phyloP scores from a whole-genome alignment of 30 jellyfish, hydroid and myxozoan species.

The Mastigias papua region DNA sequence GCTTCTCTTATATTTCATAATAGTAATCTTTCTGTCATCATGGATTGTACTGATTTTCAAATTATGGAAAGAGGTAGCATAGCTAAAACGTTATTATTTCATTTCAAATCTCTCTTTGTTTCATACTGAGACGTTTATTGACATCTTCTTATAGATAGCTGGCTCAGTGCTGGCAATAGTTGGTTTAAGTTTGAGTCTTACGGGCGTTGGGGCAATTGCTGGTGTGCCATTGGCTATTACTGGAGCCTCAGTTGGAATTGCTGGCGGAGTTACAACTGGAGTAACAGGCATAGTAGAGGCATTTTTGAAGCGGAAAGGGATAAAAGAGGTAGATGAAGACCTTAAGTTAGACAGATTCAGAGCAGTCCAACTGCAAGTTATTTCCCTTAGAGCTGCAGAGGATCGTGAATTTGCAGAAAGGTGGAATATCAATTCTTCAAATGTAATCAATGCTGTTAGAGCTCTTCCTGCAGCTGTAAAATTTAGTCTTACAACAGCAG shows the following conservation, averaged over 20 bases:
- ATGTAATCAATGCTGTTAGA: neutral
- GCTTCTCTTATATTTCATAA: too few relatives aligned
- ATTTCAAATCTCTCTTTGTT: too few relatives aligned
- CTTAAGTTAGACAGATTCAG: slow-evolving; percentile 35
- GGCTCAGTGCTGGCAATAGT: slow-evolving; percentile 31
- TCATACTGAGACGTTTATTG: too few relatives aligned
- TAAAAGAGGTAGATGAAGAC: slow-evolving; percentile 16
- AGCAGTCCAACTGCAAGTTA: slow-evolving; percentile 33
- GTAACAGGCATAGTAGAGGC: slow-evolving; percentile 39
- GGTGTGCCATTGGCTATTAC: slow-evolving; percentile 65
- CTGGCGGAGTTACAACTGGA: slow-evolving; percentile 47
- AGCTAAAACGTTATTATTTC: too few relatives aligned
- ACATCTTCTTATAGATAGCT: slow-evolving; percentile 16
- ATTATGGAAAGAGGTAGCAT: too few relatives aligned
- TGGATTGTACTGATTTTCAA: too few relatives aligned
- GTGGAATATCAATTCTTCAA: slow-evolving; percentile 26
- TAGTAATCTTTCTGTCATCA: too few relatives aligned
- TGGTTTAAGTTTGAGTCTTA: slow-evolving; percentile 32
- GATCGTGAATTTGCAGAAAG: slow-evolving; percentile 29
- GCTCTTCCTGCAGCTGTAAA: slow-evolving; percentile 20
- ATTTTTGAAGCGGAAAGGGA: slow-evolving; percentile 13
- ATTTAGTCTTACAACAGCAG: slow-evolving; percentile 50
- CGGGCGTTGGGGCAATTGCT: slow-evolving; percentile 60
- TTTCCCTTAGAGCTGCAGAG: slow-evolving; percentile 36
- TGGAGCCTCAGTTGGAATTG: slow-evolving; percentile 48